Evolutionary conservation across 2,113 vertebrate genomes (phyloP), one percentile per base, ranked within the genome.

Genomic region (Pangasianodon gigas): DNA sequence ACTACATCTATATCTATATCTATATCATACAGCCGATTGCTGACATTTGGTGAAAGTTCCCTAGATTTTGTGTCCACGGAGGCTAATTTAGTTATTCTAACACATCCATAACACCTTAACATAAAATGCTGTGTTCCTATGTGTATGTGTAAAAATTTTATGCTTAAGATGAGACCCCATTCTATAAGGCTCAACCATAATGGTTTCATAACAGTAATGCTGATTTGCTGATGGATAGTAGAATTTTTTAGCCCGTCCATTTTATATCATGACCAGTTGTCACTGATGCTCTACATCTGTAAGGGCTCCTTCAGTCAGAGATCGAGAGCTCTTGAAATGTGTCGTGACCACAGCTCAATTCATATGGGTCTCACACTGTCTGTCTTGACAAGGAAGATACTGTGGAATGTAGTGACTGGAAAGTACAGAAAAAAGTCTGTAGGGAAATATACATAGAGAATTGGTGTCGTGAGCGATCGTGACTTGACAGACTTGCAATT

Each of bases 281-380:
- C 87, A 65, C n/a, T 26, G 11, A 32, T 65, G 13, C 24, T 32
- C 54, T 48, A 37, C 11, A 9, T 41, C 26, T 87, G 81, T 84
- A 41, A n/a, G 65, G 5, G 67, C 10, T 84, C 41, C 88, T 84
- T 26, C 32, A 54, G 82, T 19, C 87, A 46, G 65, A 60, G 65
- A 74, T 44, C 2, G 52, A 89, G 37, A 26, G 84, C 5, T 85
- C 13, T 51, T 48, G 26, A n/a, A 65, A 85, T 67, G 41, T 41
- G 29, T 54, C 24, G 5, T 83, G 69, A 32, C 52, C 24, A 16
- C 81, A n/a, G 48, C 69, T 80, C 62, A 87, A 79, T 88, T 88
- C 60, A 71, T 32, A 90, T 90, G 41, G 75, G 71, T 84, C 46
- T 84, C 81, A 54, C 81, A 88, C 46, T 84, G 32, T 84, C 81